phyloP scores from a whole-genome alignment of 2,797 vertebrate genomes.

The Ataeniobius toweri region DNA sequence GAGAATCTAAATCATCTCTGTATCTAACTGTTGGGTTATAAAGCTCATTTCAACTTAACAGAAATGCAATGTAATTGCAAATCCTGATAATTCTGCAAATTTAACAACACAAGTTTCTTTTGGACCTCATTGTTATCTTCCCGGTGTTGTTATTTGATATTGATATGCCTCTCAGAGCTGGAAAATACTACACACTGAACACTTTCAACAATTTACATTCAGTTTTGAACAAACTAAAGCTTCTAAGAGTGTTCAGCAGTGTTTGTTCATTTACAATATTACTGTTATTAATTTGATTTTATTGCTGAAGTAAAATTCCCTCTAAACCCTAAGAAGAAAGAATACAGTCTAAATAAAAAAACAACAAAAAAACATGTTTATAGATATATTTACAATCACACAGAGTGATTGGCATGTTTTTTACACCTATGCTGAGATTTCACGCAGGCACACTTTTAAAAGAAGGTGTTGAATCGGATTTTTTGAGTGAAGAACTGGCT shows the following conservation, averaged over 20 bases:
- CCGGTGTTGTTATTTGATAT: neutral
- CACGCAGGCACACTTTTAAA: conserved; percentile 14
- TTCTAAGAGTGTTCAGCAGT: neutral
- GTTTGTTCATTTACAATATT: neutral
- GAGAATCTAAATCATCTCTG: neutral
- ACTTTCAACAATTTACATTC: neutral
- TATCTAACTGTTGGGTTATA: neutral
- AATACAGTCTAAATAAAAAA: neutral
- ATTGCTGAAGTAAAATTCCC: neutral
- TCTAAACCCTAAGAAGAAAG: neutral
- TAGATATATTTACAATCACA: neutral
- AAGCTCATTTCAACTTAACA: neutral
- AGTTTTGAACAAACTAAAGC: neutral
- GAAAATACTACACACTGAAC: neutral
- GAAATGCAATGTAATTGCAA: neutral
- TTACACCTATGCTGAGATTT: conserved; percentile 19
- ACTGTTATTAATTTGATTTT: neutral
- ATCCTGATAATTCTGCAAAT: neutral
- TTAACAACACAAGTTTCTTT: neutral
- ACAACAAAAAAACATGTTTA: neutral
- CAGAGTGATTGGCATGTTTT: conserved; percentile 29
- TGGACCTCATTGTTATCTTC: neutral
- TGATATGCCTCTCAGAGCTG: neutral
- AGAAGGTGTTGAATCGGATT: conserved; percentile 7
- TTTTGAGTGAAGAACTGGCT: conserved; percentile 18